phyloP scores from a whole-genome alignment of 2,113 vertebrate genomes.

The Syngnathus floridae region DNA sequence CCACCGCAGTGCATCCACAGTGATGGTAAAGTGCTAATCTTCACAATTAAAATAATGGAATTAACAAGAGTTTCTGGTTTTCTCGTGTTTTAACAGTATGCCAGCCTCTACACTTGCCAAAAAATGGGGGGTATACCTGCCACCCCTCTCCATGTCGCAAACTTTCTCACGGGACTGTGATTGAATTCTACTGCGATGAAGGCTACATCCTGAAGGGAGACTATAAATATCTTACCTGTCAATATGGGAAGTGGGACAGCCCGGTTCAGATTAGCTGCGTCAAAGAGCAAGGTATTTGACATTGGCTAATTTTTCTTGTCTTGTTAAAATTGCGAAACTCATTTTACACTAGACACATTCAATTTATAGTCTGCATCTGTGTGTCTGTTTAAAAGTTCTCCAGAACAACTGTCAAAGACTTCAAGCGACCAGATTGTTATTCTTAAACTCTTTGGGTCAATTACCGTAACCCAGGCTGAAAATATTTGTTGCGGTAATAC shows the following conservation, averaged over 20 bases:
- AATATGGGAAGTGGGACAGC: conserved; percentile 90
- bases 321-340: neutral
- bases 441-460: neutral
- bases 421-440: neutral
- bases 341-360: neutral
- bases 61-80: neutral
- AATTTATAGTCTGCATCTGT: neutral
- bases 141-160: conserved; percentile 86
- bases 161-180: conserved; percentile 84
- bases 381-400: neutral
- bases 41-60: neutral
- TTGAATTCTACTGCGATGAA: conserved; percentile 94
- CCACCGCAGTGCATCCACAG: conserved; percentile 65
- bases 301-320: neutral
- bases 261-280: conserved; percentile 90
- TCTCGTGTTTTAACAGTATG: conserved; percentile 71
- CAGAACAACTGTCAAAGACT: neutral
- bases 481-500: neutral
- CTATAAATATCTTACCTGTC: conserved; percentile 94
- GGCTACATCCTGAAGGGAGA: conserved; percentile 93
- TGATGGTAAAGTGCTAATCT: conserved; percentile 53
- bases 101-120: conserved; percentile 82
- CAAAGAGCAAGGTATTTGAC: conserved; percentile 74
- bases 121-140: conserved; percentile 91
- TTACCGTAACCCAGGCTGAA: neutral